Percentiles rank a stretch among this genome's conserved stretches.
phyloP scores from a whole-genome alignment of 2,797 vertebrate genomes.

The Myripristis jacobus region DNA sequence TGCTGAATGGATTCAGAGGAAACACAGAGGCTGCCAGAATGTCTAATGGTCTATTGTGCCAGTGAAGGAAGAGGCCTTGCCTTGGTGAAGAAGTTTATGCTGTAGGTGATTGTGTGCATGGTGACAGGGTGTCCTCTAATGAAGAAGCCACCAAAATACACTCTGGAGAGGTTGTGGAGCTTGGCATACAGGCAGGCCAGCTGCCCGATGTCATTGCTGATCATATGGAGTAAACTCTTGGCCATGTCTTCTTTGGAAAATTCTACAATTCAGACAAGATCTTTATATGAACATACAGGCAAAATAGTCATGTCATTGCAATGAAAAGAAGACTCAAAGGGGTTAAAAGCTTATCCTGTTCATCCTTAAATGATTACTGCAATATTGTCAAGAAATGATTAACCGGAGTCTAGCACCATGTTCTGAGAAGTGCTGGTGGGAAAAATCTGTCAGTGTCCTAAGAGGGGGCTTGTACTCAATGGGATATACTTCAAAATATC shows the following conservation, averaged over 20 bases:
- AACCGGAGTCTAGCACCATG: background rate
- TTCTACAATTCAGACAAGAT: conserved; percentile 75
- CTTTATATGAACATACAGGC: background rate
- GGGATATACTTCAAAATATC: background rate
- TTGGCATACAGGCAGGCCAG: conserved; percentile 95
- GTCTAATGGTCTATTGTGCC: background rate
- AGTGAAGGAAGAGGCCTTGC: conserved; percentile 64
- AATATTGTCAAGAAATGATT: background rate
- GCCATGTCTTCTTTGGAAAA: conserved; percentile 99
- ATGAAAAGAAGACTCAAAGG: background rate
- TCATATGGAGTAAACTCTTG: conserved; percentile 98
- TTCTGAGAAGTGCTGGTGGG: background rate
- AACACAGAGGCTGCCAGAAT: background rate
- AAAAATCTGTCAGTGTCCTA: background rate
- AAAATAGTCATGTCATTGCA: background rate
- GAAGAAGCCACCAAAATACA: conserved; percentile 99
- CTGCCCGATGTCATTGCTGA: conserved; percentile 99
- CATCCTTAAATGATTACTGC: background rate
- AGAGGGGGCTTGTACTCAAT: background rate
- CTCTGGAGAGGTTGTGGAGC: conserved; percentile 90
- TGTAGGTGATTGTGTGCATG: conserved; percentile 99
- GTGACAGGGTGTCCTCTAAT: conserved; percentile 97
- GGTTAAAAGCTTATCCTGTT: background rate
- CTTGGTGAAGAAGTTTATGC: conserved; percentile 99
- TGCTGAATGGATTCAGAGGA: background rate